A percentile compares a stretch with the other conserved stretches of the same genome.
These are phyloP conservation scores for Meandrusa payeni DNA, from an alignment of 2,888 invertebrate species.

Conservation along the genomic window DNA sequence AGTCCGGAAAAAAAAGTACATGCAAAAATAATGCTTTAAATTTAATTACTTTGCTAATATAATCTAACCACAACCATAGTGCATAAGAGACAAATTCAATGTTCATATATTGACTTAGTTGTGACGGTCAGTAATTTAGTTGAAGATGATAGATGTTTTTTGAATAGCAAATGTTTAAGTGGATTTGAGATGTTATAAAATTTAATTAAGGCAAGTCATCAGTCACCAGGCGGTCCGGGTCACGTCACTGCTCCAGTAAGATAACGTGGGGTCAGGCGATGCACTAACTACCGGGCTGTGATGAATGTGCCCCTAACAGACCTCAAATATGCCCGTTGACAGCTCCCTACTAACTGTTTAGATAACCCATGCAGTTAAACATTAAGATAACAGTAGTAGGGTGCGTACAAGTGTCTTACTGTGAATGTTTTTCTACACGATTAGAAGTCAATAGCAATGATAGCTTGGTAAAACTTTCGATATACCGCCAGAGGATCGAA, in stretches of 20 bases:
- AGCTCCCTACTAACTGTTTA: conserved; percentile 57
- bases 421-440: no score
- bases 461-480: no score
- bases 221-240: conserved; percentile 65
- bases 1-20: no score
- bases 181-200: conserved; percentile 54
- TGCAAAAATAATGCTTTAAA: no score
- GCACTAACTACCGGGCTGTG: conserved; percentile 64
- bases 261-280: conserved; percentile 75
- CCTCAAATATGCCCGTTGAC: conserved; percentile 74
- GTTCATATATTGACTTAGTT: not conserved
- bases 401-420: conserved; percentile 1
- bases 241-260: conserved; percentile 68
- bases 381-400: conserved; percentile 24
- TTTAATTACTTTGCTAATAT: no score
- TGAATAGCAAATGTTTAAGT: conserved; percentile 32
- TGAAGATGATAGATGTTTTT: conserved; percentile 27
- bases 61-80: no score
- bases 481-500: no score
- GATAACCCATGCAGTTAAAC: conserved; percentile 67
- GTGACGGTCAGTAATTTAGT: not conserved
- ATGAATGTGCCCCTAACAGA: conserved; percentile 73
- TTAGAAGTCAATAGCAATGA: no score
- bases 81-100: no score
- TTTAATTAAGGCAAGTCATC: conserved; percentile 78